Base-by-base conservation (phyloP, 2,888 invertebrate genomes). In the Pyrocoelia pectoralis region DNA sequence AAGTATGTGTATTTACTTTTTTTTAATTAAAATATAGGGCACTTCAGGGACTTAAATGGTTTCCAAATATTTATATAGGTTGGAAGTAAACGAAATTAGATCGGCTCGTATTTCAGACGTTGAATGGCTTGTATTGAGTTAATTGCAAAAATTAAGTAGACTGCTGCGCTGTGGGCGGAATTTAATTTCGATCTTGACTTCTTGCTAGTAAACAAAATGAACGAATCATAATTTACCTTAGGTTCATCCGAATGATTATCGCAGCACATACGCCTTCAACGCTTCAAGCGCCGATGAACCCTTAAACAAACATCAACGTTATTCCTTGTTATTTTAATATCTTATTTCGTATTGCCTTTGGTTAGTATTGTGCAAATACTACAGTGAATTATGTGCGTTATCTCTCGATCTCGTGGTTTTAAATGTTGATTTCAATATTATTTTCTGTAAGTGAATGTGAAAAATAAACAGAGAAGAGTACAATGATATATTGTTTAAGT, bases 301-400 rank as follows among this genome's bases (percentile, higher is more conserved):
- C 76, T 73, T 79, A 79, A 80, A 79, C 80, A 80, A 80, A 81
- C 80, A 80, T 79, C 78, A 80, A 76, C 78, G 79, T 79, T 80
- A 75, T 75, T 79, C 79, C 79, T 79, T 75, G 79, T 80, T 80
- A 80, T 79, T 79, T 79, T 78, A 79, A 79, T 79, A 79, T 79
- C 79, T 79, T 76, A 79, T 79, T 79, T 46, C 72, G 71, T 66
- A 72, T 70, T 73, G 77, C 79, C 78, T 62, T 75, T 73, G 75
- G 78, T 76, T 61, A 75, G 73, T 71, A 72, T 75, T 76, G 73
- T 72, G 72, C 73, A 65, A 28, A 67, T 59, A 67, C 68, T 65
- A 58, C 66, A 61, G 67, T 77, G 75, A 76, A 75, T 78, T 77
- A 78, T 77, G 76, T 70, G 66, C 75, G 74, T 79, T 78, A 79